Evolutionary conservation across 2,888 invertebrate species (phyloP).

Genomic region (Megalurothrips usitatus): DNA sequence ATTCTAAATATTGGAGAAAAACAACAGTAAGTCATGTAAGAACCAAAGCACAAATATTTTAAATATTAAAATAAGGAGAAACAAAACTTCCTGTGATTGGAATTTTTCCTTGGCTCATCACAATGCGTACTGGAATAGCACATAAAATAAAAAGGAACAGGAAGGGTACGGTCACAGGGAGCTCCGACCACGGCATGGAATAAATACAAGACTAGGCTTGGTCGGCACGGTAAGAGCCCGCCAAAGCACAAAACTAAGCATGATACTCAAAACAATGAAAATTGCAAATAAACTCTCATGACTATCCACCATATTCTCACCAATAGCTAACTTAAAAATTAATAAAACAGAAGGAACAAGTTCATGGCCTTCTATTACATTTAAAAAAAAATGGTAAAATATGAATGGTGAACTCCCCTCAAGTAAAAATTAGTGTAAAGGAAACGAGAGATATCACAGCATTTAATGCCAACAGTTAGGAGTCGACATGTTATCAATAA

Average conservation of each 20-base stretch:
- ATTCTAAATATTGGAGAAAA: neutral
- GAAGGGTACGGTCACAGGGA: neutral
- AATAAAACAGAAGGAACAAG: slow-evolving; percentile 21
- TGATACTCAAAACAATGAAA: slow-evolving; percentile 13
- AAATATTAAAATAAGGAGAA: neutral
- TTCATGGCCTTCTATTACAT: slow-evolving; percentile 15
- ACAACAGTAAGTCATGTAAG: slow-evolving; percentile 14
- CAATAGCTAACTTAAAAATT: slow-evolving; percentile 17
- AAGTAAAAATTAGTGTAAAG: slow-evolving; percentile 25
- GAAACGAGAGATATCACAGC: slow-evolving; percentile 26
- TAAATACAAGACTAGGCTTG: slow-evolving; percentile 26
- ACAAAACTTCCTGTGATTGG: slow-evolving; percentile 8
- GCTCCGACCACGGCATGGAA: slow-evolving; percentile 16
- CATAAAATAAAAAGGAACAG: slow-evolving; percentile 1
- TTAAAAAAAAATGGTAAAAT: slow-evolving; percentile 23
- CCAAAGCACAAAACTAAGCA: slow-evolving; percentile 17
- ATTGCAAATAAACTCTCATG: slow-evolving; percentile 17
- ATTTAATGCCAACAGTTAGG: slow-evolving; percentile 17
- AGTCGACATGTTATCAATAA: slow-evolving; percentile 16
- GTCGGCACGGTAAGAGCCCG: neutral
- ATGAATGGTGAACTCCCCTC: slow-evolving; percentile 24
- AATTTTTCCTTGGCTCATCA: slow-evolving; percentile 23
- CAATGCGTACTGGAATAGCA: neutral
- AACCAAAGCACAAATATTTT: neutral
- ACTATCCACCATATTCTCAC: slow-evolving; percentile 23